These are phyloP conservation scores for Pelosia muscerda DNA, from an alignment of 2,888 invertebrate species.

Conservation along the genomic window DNA sequence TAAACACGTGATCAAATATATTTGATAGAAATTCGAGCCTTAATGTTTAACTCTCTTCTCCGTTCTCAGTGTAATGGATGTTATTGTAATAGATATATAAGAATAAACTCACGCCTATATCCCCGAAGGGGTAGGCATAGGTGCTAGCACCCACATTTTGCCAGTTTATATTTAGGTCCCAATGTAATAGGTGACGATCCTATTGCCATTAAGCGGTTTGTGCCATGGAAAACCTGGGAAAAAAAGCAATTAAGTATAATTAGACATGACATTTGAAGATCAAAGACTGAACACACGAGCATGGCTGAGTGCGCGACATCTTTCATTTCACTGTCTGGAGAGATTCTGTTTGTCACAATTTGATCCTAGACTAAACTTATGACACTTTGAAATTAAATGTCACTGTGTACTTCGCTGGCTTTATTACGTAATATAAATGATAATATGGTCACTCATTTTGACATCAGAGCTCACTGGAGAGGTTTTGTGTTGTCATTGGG, in stretches of 20 bases:
- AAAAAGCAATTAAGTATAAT: constrained; percentile 23
- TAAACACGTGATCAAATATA: constrained; percentile 31
- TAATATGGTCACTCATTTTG: too few relatives aligned
- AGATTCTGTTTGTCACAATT: constrained; percentile 13
- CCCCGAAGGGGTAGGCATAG: too few relatives aligned
- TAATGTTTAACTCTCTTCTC: constrained; percentile 25
- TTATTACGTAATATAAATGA: constrained; percentile 1
- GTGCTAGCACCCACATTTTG: too few relatives aligned
- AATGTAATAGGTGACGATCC: too few relatives aligned
- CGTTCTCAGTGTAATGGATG: constrained; percentile 24
- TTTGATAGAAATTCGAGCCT: constrained; percentile 32
- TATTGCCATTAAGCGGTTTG: too few relatives aligned
- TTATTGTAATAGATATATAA: not conserved
- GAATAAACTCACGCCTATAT: too few relatives aligned
- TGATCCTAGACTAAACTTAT: constrained; percentile 16
- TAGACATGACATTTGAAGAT: constrained; percentile 22
- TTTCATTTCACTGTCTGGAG: constrained; percentile 15
- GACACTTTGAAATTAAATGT: constrained; percentile 3
- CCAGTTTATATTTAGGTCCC: too few relatives aligned
- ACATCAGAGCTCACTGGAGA: too few relatives aligned
- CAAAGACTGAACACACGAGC: constrained; percentile 18
- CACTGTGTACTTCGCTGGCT: not conserved
- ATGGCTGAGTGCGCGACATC: constrained; percentile 2
- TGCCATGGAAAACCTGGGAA: too few relatives aligned
- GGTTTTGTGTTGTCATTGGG: too few relatives aligned